Evolutionary conservation across 2,113 vertebrate genomes (phyloP).

Genomic region (Gnathonemus echidnorhynchus): DNA sequence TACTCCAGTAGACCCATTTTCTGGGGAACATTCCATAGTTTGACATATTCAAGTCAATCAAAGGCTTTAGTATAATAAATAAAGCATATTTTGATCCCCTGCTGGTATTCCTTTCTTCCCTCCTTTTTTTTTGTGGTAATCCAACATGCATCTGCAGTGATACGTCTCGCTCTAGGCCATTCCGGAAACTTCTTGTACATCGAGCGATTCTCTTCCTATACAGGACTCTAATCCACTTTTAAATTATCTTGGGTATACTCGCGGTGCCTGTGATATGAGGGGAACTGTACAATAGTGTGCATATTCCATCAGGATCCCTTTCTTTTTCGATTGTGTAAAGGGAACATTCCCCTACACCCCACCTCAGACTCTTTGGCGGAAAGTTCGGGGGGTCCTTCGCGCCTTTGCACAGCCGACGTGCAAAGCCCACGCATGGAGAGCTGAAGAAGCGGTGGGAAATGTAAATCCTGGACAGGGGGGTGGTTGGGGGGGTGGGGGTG

Average conservation of each 20-base stretch:
- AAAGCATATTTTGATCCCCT: not conserved
- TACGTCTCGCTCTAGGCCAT: not conserved
- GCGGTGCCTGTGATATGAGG: not conserved
- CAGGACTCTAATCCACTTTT: not conserved
- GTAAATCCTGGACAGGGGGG: not conserved
- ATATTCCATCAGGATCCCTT: not conserved
- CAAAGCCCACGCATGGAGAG: not conserved
- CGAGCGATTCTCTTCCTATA: not conserved
- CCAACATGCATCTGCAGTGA: not conserved
- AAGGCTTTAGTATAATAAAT: not conserved
- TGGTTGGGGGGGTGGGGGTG: not conserved
- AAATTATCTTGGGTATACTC: not conserved
- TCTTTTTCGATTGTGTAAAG: not conserved
- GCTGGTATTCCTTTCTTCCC: not conserved
- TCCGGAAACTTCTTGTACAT: not conserved
- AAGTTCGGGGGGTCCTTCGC: not conserved
- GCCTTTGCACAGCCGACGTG: not conserved
- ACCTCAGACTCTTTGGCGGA: not conserved
- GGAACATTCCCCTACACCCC: not conserved
- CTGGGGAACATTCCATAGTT: not conserved
- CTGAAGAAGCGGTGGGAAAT: slow-evolving; percentile 32
- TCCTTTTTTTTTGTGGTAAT: not conserved
- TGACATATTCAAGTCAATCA: not conserved
- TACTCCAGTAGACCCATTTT: not conserved
- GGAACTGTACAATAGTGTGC: not conserved